Conservation (phyloP, 2,888 invertebrate genomes). For the Linnaemya vulpina region DNA sequence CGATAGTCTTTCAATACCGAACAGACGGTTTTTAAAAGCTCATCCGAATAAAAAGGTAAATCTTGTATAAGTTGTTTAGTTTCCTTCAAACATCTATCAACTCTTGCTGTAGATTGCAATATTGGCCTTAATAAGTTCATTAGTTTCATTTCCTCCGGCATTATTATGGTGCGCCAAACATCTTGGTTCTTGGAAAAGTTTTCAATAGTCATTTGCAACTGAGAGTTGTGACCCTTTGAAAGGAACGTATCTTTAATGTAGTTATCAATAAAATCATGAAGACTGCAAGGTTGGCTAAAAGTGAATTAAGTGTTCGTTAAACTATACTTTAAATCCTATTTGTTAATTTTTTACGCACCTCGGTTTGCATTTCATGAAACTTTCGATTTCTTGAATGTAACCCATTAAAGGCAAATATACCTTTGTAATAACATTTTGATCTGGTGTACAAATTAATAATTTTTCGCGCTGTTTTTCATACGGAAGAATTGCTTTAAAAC, state of each 20-base stretch:
- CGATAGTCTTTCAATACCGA: constrained; percentile 88
- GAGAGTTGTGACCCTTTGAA: constrained; percentile 87
- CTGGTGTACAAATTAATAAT: constrained; percentile 89
- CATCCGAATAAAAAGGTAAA: constrained; percentile 89
- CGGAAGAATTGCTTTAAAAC: constrained; percentile 62
- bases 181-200: constrained; percentile 89
- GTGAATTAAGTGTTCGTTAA: constrained; percentile 19
- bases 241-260: constrained; percentile 94
- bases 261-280: constrained; percentile 92
- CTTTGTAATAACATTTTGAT: constrained; percentile 89
- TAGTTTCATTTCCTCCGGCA: constrained; percentile 87
- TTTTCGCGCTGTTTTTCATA: constrained; percentile 84
- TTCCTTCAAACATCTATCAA: constrained; percentile 86
- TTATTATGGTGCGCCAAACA: constrained; percentile 90
- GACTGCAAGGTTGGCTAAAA: constrained; percentile 87
- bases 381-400: constrained; percentile 93
- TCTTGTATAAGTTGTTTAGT: constrained; percentile 88
- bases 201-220: constrained; percentile 85
- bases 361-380: constrained; percentile 85
- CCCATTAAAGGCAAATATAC: constrained; percentile 92
- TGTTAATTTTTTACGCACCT: constrained; percentile 82
- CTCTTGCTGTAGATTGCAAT: constrained; percentile 88
- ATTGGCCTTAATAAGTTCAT: constrained; percentile 87
- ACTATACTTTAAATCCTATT: not conserved
- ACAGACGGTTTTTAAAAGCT: constrained; percentile 89